Conservation (phyloP, 2,888 invertebrate species). For the Charanyca ferruginea region DNA sequence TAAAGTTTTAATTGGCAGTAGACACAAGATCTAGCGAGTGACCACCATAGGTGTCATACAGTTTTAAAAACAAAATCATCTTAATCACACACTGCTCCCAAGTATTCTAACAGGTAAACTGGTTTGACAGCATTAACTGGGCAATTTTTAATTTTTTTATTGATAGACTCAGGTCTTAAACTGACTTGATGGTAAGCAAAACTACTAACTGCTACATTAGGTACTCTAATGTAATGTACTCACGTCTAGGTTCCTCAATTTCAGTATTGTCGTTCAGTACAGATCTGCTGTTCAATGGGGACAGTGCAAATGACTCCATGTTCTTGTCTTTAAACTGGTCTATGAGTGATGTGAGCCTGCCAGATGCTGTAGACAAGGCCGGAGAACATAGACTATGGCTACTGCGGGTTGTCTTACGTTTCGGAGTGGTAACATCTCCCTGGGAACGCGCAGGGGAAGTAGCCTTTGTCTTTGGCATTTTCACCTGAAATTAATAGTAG, state of each 20-base stretch:
- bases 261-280: constrained; percentile 82
- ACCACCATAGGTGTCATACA: too few species aligned
- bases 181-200: too few species aligned
- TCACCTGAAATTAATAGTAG: constrained; percentile 43
- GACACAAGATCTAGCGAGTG: too few species aligned
- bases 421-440: constrained; percentile 69
- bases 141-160: too few species aligned
- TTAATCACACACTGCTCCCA: too few species aligned
- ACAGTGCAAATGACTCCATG: constrained; percentile 74
- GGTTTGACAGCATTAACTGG: too few species aligned
- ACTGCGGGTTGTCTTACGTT: constrained; percentile 67
- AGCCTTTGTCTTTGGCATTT: constrained; percentile 74
- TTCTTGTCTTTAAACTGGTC: constrained; percentile 70
- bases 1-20: too few species aligned
- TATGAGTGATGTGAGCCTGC: constrained; percentile 74
- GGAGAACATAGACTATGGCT: constrained; percentile 80
- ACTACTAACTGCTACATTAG: too few species aligned
- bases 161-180: too few species aligned
- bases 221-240: constrained; percentile 63
- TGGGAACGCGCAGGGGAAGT: constrained; percentile 82
- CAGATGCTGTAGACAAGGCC: constrained; percentile 72
- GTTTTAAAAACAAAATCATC: too few species aligned
- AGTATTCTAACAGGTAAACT: too few species aligned
- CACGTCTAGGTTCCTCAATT: constrained; percentile 81
- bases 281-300: constrained; percentile 77